These are phyloP conservation scores for Oncorhynchus tshawytscha DNA, from an alignment of 2,113 vertebrate genomes.

Conservation along the genomic window DNA sequence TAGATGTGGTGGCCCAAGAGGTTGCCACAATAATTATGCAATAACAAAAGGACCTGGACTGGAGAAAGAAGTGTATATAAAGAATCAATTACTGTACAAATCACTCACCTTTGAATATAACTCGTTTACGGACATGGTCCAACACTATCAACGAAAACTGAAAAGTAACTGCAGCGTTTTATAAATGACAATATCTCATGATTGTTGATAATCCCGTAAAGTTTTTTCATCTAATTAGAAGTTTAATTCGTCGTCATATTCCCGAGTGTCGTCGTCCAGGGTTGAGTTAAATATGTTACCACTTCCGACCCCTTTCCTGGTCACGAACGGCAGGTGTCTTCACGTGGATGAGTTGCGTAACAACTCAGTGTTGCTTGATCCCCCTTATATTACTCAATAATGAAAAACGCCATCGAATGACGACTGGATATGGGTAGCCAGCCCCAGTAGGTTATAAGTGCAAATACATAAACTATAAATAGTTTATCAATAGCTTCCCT, in stretches of 20 bases:
- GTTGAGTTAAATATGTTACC: constrained; percentile 10
- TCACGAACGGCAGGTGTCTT: constrained; percentile 41
- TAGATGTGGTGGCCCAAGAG: too few relatives aligned
- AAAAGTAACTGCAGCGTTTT: not conserved
- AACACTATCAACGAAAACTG: constrained; percentile 16
- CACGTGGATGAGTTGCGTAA: not conserved
- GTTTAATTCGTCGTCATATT: constrained; percentile 18
- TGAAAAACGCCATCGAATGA: not conserved
- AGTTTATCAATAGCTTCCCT: not conserved
- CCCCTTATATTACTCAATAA: not conserved
- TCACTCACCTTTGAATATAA: constrained; percentile 73
- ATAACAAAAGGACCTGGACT: too few relatives aligned
- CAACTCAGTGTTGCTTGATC: not conserved
- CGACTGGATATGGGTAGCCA: too few relatives aligned
- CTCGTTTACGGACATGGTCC: constrained; percentile 74
- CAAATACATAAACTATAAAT: not conserved
- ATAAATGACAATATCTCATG: not conserved
- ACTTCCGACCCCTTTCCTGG: constrained; percentile 21
- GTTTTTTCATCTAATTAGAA: constrained; percentile 18
- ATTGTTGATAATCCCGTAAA: constrained; percentile 25
- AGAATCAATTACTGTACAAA: not conserved
- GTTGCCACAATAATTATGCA: too few relatives aligned
- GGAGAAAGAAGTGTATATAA: too few relatives aligned
- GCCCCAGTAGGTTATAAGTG: not conserved
- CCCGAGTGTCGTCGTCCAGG: constrained; percentile 4